phyloP scores from a whole-genome alignment of 1,140 invertebrate genomes.

The Cecropterus lyciades region DNA sequence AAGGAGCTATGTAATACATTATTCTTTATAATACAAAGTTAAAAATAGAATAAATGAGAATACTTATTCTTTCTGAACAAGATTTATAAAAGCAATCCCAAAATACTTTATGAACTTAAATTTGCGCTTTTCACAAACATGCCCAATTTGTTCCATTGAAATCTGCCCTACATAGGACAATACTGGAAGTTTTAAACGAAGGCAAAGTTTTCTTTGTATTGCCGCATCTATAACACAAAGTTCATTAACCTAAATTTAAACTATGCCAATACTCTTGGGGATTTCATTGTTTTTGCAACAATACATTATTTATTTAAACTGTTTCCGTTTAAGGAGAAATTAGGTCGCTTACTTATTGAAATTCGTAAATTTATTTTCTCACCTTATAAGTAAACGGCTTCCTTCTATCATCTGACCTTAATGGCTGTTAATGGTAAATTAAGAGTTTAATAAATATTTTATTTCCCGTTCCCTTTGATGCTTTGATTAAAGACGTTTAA shows the following conservation, averaged over 20 bases:
- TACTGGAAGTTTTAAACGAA: constrained; percentile 13
- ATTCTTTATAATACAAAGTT: no score
- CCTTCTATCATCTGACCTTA: not conserved
- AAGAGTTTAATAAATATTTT: no score
- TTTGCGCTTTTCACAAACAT: constrained; percentile 17
- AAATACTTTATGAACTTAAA: constrained; percentile 14
- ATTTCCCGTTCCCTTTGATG: no score
- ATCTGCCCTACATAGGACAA: constrained; percentile 4
- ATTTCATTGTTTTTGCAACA: no score
- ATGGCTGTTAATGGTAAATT: no score
- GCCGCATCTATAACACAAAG: no score
- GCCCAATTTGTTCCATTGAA: constrained; percentile 18
- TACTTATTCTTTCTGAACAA: constrained; percentile 1
- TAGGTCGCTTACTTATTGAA: not conserved
- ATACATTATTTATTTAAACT: no score
- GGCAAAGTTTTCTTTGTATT: constrained; percentile 14
- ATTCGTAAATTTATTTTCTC: not conserved
- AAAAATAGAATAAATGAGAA: no score
- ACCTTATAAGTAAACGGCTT: not conserved
- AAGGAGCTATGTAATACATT: no score
- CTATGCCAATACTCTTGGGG: not conserved
- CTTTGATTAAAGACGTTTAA: no score
- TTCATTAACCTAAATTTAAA: not conserved
- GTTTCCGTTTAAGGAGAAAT: no score
- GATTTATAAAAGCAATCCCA: not conserved